Conservation (phyloP, 2,113 vertebrate species). For the Cephalopholis sonnerati region DNA sequence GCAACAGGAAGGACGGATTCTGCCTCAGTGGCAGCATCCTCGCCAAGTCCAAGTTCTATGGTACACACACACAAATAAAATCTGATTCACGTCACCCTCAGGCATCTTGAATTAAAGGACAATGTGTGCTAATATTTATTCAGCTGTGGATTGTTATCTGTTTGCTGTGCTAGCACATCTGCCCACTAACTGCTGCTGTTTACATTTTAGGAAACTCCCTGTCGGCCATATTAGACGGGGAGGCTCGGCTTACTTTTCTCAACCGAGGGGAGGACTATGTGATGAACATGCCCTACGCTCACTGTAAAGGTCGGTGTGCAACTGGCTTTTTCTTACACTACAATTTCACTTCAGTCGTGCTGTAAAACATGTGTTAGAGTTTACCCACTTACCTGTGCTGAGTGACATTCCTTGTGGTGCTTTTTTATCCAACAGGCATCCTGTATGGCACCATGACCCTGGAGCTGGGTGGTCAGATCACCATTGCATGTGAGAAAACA, state of each 20-base stretch:
- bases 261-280: constrained; percentile 97
- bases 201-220: constrained; percentile 93
- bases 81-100: background rate
- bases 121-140: background rate
- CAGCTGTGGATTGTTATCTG: background rate
- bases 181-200: background rate
- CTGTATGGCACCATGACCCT: constrained; percentile 98
- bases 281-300: constrained; percentile 99
- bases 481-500: constrained; percentile 96
- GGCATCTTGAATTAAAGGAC: background rate
- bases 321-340: no score
- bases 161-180: background rate
- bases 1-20: constrained; percentile 99
- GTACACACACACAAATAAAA: constrained; percentile 74
- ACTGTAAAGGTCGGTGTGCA: constrained; percentile 93
- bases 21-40: constrained; percentile 98
- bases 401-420: background rate
- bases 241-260: constrained; percentile 94
- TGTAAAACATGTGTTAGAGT: no score
- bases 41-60: constrained; percentile 99
- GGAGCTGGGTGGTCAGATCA: constrained; percentile 94
- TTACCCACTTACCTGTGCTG: background rate
- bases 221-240: constrained; percentile 96
- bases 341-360: background rate
- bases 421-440: constrained; percentile 86